Evolutionary conservation across 2,888 invertebrate genomes (phyloP).

Genomic region (Strigamia crassipes): DNA sequence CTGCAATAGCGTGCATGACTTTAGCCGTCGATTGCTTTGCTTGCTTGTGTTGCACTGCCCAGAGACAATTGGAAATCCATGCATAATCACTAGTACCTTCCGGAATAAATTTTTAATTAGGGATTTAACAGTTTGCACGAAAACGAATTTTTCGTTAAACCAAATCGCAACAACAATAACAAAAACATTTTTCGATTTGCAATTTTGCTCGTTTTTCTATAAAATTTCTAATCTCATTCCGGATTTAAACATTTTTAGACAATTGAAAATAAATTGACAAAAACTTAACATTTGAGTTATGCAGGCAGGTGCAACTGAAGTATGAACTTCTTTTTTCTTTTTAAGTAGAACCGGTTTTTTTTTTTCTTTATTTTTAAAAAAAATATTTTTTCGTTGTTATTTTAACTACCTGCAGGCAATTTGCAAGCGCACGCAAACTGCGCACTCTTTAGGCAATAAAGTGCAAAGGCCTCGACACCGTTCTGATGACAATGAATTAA

Average conservation of each 20-base stretch:
- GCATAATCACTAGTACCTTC: conserved; percentile 20
- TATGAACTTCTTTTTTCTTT: too few species aligned
- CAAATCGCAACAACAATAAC: too few species aligned
- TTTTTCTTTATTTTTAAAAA: too few species aligned
- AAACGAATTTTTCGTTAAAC: too few species aligned
- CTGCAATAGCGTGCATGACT: not conserved
- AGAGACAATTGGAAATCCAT: conserved; percentile 31
- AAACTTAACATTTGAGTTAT: not conserved
- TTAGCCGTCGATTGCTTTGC: conserved; percentile 14
- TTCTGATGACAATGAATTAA: conserved; percentile 18
- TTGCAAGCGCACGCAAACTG: not conserved
- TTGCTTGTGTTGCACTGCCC: conserved; percentile 8
- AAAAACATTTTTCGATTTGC: too few species aligned
- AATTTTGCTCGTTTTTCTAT: too few species aligned
- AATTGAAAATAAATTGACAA: not conserved
- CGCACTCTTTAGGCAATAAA: not conserved
- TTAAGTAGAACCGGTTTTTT: too few species aligned
- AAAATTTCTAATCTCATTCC: too few species aligned
- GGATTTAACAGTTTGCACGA: conserved; percentile 17
- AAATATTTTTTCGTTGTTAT: too few species aligned
- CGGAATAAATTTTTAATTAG: conserved; percentile 24
- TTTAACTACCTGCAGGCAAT: not conserved
- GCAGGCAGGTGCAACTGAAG: not conserved
- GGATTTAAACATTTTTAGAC: not conserved
- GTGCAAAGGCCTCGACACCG: conserved; percentile 10